Evolutionary conservation across 2,797 vertebrate species (phyloP).

Genomic region (Chanos chanos): DNA sequence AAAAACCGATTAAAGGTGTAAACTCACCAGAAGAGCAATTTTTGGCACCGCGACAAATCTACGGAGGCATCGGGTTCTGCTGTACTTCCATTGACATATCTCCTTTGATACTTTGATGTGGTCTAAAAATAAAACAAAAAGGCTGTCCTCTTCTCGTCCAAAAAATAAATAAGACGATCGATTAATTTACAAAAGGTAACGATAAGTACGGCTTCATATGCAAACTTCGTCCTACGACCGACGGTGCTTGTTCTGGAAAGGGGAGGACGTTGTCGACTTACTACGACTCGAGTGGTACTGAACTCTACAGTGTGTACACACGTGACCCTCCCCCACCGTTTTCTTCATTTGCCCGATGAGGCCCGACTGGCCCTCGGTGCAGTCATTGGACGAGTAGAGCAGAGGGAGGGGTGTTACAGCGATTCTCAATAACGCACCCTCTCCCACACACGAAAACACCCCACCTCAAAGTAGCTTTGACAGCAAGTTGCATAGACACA

Average conservation of each 20-base stretch:
- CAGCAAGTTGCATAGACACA: conserved; percentile 28
- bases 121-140: conserved; percentile 21
- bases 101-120: conserved; percentile 47
- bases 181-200: conserved; percentile 2
- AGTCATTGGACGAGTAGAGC: conserved; percentile 51
- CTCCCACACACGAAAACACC: conserved; percentile 10
- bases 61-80: conserved; percentile 72
- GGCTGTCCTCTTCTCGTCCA: background rate
- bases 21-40: conserved; percentile 66
- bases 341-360: conserved; percentile 45
- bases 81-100: conserved; percentile 67
- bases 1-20: background rate
- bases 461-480: conserved; percentile 38
- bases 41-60: conserved; percentile 58
- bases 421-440: conserved; percentile 1
- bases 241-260: conserved; percentile 58
- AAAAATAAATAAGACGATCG: background rate
- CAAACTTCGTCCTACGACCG: conserved; percentile 50
- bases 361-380: conserved; percentile 39
- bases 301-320: conserved; percentile 70
- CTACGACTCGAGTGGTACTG: conserved; percentile 65
- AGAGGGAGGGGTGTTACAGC: conserved; percentile 47
- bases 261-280: conserved; percentile 52
- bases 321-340: conserved; percentile 77
- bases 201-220: conserved; percentile 35